Base-by-base conservation (phyloP, 2,797 vertebrate species). In the Amphiprion clarkii region DNA sequence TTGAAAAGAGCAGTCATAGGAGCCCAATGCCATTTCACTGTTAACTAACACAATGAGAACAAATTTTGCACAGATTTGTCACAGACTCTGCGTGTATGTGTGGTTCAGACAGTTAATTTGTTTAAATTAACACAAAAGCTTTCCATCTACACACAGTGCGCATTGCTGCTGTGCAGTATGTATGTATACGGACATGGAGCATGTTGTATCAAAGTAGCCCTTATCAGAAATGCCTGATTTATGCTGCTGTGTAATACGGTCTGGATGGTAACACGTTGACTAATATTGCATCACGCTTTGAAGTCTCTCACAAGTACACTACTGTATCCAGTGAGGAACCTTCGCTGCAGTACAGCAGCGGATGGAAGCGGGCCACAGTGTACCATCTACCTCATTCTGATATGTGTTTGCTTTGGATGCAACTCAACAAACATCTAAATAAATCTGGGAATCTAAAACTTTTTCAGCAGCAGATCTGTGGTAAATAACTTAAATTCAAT, bases 281-380 rank as follows among this genome's bases (percentile, higher is more conserved):
- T 81, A 51, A 56, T 17, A 51, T 90, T 88, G 81, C 87, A 77
- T 90, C 87, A 89, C 27, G 69, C 80, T 84, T 85, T 92, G 68
- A 87, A 85, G 79, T 71, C 53, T 82, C 78, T 59, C 58, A 51
- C 46, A 53, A 65, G 46, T 62, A 67, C 76, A 53, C 58, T 63
- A 52, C 42, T 80, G 66, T 73, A 83, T 70, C 17, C 33, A 85
- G 55, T 33, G 72, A 78, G 66, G 33, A 85, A 65, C n/a, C 59
- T 54, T 51, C 21, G 3, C 57, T 67, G 80, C 59, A 68, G 48
- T 46, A 40, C 58, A 61, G 62, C 78, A 67, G 52, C 61, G 64
- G 57, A 14, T 57, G 70, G 76, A 85, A 82, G 72, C 79, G 77
- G 66, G 79, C 78, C 80, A 75, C 67, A 14, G 67, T 71, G 66